Base-by-base conservation (phyloP, 1,140 invertebrate genomes). In the Thaumatotibia leucotreta region DNA sequence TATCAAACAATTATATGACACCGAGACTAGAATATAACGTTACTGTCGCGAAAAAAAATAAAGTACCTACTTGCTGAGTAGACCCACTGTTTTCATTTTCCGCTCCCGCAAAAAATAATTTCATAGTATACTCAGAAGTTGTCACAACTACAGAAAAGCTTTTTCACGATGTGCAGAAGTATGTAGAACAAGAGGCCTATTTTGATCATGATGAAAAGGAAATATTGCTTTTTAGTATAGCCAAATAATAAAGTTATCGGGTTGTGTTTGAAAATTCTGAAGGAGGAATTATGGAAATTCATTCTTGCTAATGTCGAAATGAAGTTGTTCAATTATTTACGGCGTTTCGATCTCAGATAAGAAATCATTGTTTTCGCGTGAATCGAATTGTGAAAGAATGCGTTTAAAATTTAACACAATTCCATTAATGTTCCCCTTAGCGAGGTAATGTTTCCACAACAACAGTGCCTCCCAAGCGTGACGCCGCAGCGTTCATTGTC, bases 401-500 rank as follows among this genome's bases (percentile, higher is more conserved):
- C 76, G 78, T 79, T 69, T 27, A 77, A 80, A 83, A 86, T 86
- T 77, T 63, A 74, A 82, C 79, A 78, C 74, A 83, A 82, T 88
- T 85, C 78, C 77, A 83, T 87, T 82, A 85, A 73, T 82, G 22
- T 35, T 39, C 35, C 29, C 35, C 62, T 45, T 20, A 20, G 11
- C 22, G n/a, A 20, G n/a, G 17, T 62, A 33, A 80, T 74, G 75
- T 76, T 81, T 79, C 68, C 70, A 79, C 82, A 86, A 76, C 80
- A 86, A 83, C 79, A 84, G 86, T 84, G 84, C 81, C 82, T 84
- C 79, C 82, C 77, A 75, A 83, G 84, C 84, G 88, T 77, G 84
- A 79, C 88, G 85, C 80, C 83, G 86, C 79, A 65, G 72, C 84
- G 86, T 89, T 87, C 86, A 91, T 77, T 84, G 85, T 73, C 88